Conservation (phyloP, 2,797 vertebrate genomes). For the Karalla daura region DNA sequence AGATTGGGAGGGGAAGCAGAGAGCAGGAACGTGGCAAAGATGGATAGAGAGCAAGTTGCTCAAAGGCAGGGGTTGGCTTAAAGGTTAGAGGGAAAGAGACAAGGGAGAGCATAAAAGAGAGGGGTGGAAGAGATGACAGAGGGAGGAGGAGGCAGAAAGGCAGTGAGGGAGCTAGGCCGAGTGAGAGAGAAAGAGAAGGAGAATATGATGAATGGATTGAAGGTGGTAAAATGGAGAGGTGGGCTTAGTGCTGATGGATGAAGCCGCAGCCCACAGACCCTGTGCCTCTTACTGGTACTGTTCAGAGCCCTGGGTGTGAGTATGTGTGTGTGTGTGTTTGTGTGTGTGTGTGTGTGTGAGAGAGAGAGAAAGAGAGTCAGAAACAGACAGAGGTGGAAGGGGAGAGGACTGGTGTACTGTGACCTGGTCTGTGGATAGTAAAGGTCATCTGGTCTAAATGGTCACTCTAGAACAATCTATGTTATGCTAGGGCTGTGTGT, state of each 20-base stretch:
- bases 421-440: conserved; percentile 25
- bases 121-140: conserved; percentile 54
- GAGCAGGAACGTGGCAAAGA: conserved; percentile 46
- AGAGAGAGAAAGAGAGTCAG: neutral
- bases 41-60: conserved; percentile 56
- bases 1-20: conserved; percentile 47
- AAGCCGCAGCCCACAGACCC: conserved; percentile 48
- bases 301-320: conserved; percentile 12
- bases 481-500: conserved; percentile 13
- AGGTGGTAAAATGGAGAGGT: conserved; percentile 62
- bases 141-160: conserved; percentile 10
- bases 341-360: neutral
- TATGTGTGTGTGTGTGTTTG: conserved; percentile 11
- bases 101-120: conserved; percentile 50
- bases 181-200: conserved; percentile 23
- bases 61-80: conserved; percentile 66
- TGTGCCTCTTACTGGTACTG: conserved; percentile 38
- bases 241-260: conserved; percentile 76
- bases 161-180: conserved; percentile 4
- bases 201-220: conserved; percentile 73
- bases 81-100: conserved; percentile 63
- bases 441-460: conserved; percentile 47
- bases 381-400: too few species aligned
- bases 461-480: conserved; percentile 3
- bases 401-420: neutral